Evolutionary conservation across 2,888 invertebrate genomes (phyloP).

Genomic region (Lapara coniferarum): DNA sequence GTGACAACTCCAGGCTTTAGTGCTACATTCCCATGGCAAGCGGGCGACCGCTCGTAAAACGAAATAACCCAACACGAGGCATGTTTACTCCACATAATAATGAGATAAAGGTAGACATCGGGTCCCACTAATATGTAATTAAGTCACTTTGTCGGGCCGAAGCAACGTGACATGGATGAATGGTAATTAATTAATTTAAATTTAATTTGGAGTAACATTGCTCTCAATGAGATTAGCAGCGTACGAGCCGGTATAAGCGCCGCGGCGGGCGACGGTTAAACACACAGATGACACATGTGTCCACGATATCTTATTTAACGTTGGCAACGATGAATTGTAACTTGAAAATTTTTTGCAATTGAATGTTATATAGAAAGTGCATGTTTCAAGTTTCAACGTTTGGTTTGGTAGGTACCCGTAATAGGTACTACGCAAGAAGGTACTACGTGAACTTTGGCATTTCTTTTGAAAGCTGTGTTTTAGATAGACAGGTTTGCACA

Average conservation of each 20-base stretch:
- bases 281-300: not conserved
- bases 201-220: conserved; percentile 7
- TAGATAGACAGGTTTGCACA: too few species aligned
- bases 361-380: not conserved
- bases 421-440: too few species aligned
- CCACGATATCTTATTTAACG: too few species aligned
- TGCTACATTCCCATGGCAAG: too few species aligned
- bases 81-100: not conserved
- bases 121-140: conserved; percentile 4
- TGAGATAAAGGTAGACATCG: not conserved
- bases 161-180: not conserved
- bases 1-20: too few species aligned
- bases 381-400: too few species aligned
- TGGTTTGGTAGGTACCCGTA: too few species aligned
- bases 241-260: not conserved
- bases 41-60: not conserved
- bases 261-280: not conserved
- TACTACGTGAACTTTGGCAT: too few species aligned
- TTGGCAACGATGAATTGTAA: too few species aligned
- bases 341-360: not conserved
- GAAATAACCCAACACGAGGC: not conserved
- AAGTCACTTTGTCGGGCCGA: conserved; percentile 15
- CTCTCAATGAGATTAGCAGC: conserved; percentile 1
- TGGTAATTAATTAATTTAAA: conserved; percentile 14
- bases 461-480: too few species aligned